phyloP scores from a whole-genome alignment of 2,113 vertebrate genomes.

The Ailuropoda melanoleuca region DNA sequence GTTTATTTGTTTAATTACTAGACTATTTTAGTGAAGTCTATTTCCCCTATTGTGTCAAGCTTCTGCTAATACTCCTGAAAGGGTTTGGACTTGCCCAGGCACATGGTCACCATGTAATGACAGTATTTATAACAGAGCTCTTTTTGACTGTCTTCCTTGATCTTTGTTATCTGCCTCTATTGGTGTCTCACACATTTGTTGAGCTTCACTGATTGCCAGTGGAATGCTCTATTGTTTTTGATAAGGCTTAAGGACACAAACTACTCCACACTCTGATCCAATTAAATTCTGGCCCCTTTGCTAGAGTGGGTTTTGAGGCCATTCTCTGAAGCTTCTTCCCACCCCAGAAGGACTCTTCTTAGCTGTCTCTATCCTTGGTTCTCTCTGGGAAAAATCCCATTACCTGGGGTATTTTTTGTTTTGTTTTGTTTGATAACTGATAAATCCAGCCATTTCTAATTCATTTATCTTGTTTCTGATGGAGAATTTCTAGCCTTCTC shows the following conservation, averaged over 20 bases:
- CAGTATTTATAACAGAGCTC: not conserved
- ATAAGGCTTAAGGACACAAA: not conserved
- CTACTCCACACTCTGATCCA: not conserved
- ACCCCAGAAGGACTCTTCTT: not conserved
- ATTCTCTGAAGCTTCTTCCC: not conserved
- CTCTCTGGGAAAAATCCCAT: not conserved
- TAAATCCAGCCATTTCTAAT: not conserved
- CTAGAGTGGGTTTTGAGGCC: not conserved
- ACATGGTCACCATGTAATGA: not conserved
- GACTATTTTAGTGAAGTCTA: not conserved
- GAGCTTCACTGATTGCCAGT: not conserved
- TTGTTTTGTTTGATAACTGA: not conserved
- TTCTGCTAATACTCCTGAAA: not conserved
- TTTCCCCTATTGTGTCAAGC: not conserved
- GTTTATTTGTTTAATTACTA: not conserved
- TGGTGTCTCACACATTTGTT: not conserved
- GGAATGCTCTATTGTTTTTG: not conserved
- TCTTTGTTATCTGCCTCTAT: not conserved
- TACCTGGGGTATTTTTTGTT: not conserved
- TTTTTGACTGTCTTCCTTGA: not conserved
- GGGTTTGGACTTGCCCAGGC: not conserved
- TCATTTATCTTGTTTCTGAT: not conserved
- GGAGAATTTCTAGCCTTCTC: not conserved
- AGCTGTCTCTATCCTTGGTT: not conserved
- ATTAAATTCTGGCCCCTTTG: not conserved